Base-by-base conservation (phyloP, 2,113 vertebrate genomes). In the Nothoprocta pentlandii region DNA sequence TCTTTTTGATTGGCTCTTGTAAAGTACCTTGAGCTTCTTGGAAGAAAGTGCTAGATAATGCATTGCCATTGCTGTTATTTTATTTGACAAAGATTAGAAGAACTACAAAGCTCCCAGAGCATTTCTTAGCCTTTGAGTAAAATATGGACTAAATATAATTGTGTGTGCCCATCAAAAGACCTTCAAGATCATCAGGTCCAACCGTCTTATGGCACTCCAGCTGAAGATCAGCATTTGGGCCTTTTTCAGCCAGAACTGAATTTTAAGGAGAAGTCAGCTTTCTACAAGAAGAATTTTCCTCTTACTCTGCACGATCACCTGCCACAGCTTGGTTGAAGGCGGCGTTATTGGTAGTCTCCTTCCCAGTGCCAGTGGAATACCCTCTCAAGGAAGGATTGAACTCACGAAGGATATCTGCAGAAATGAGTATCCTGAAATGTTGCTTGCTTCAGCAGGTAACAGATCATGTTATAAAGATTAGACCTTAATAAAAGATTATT, bases 341-440 rank as follows among this genome's bases (percentile, higher is more conserved):
- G 76, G 98, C 95, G 5, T 83, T 68, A 0, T 12, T 0, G 8
- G 89, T 80, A 69, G 53, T 23, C 46, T 97, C 3, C 2, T 0
- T 93, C 49, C 98, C 98, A 3, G 41, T 98, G 76, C 97, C 97
- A 70, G 0, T 36, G 26, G 98, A 98, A 90, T 97, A 98, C 4
- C 98, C 98, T 61, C 30, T 36, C 67, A 98, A 93, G 25, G 80
- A 85, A 34, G 97, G 97, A 79, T 97, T 98, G 96, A 98, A 98
- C 67, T 97, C 95, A 70, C 98, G 97, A 83, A 98, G 95, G 74
- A 98, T 98, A 58, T 98, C 98, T 98, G 89, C 20, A 96, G 95
- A 96, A 89, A 22, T 90, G 32, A 95, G 59, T 19, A 19, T 64
- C 36, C 41, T 81, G 44, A 92, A 90, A 94, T 8, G 8, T 51